Conservation (phyloP, 2,888 invertebrate genomes). For the Thereva unica region DNA sequence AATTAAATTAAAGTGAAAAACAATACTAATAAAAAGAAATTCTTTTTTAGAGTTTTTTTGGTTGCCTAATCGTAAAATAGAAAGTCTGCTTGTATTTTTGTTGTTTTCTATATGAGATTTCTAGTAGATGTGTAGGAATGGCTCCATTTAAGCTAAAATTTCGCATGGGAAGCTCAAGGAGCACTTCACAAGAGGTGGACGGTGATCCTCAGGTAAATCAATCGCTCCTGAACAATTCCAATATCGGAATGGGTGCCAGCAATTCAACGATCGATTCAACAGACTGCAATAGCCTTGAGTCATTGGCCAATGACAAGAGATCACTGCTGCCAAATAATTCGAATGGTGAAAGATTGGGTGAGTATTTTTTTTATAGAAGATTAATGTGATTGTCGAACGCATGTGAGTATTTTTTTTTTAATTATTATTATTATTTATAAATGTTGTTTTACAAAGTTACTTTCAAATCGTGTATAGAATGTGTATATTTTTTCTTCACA, state of each 20-base stretch:
- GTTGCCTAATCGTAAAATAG: constrained; percentile 1
- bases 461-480: too few species aligned
- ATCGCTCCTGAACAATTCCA: constrained; percentile 51
- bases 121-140: constrained; percentile 47
- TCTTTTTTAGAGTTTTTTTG: constrained; percentile 5
- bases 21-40: not conserved
- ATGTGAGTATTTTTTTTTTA: too few species aligned
- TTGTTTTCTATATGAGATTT: constrained; percentile 27
- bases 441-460: too few species aligned
- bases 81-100: constrained; percentile 14
- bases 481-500: too few species aligned
- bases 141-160: constrained; percentile 59
- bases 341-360: constrained; percentile 56
- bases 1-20: not conserved
- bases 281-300: constrained; percentile 55
- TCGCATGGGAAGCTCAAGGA: constrained; percentile 58
- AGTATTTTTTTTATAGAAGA: constrained; percentile 43
- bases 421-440: too few species aligned
- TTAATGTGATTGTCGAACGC: not conserved
- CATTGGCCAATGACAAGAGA: constrained; percentile 42
- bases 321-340: constrained; percentile 45
- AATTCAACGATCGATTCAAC: constrained; percentile 57
- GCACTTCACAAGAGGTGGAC: constrained; percentile 57
- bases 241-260: constrained; percentile 52
- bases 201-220: constrained; percentile 55